Conservation (phyloP, 2,113 vertebrate genomes). For the Mustela lutreola region DNA sequence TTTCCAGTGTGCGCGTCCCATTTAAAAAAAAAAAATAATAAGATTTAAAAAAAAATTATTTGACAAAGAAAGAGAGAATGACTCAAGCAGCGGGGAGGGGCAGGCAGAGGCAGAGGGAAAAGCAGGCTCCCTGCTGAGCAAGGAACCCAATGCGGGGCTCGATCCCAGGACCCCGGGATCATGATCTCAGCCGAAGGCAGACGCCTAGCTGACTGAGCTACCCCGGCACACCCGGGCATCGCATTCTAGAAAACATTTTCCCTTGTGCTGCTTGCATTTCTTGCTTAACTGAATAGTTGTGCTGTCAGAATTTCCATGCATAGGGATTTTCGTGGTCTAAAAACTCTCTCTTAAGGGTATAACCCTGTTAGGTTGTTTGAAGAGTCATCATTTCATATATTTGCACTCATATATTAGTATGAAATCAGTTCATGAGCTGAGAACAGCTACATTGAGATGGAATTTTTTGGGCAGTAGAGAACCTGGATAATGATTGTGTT, state of each 20-base stretch:
- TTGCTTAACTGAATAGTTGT: not conserved
- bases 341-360: not conserved
- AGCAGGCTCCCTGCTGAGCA: not conserved
- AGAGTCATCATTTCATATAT: not conserved
- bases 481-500: not conserved
- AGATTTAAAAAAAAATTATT: not conserved
- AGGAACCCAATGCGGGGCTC: accelerated
- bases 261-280: not conserved
- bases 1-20: not conserved
- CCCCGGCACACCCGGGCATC: not conserved
- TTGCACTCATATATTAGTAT: not conserved
- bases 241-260: slow-evolving; percentile 7
- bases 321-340: not conserved
- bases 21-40: too few relatives aligned
- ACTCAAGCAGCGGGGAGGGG: not conserved
- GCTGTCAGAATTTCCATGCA: not conserved
- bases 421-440: not conserved
- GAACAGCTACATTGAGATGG: not conserved
- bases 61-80: not conserved
- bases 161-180: not conserved
- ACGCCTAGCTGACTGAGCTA: not conserved
- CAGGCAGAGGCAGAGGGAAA: not conserved
- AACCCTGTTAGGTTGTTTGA: not conserved
- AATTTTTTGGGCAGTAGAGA: not conserved
- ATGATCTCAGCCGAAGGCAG: not conserved